These are phyloP conservation scores for Pheosia gnoma DNA, from an alignment of 2,888 invertebrate genomes.

Conservation along the genomic window DNA sequence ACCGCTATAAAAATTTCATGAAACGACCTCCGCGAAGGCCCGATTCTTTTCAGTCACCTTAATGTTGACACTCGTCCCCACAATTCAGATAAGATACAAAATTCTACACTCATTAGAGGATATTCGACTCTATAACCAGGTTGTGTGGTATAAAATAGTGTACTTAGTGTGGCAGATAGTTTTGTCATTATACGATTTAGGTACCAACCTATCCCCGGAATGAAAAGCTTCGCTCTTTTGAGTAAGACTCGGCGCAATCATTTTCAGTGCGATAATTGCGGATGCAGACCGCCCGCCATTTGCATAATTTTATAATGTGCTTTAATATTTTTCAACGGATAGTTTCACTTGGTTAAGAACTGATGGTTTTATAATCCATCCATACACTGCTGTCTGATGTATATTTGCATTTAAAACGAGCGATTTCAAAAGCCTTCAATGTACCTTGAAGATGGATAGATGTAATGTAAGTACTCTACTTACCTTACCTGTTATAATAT, in stretches of 20 bases:
- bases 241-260: conserved; percentile 53
- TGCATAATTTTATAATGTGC: conserved; percentile 46
- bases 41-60: conserved; percentile 57
- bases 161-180: conserved; percentile 20
- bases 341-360: conserved; percentile 17
- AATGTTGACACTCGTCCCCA: conserved; percentile 48
- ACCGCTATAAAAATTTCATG: conserved; percentile 67
- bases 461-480: too few relatives aligned
- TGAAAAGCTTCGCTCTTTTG: conserved; percentile 55
- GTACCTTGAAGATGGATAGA: too few relatives aligned
- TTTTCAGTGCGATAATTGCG: conserved; percentile 59
- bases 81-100: conserved; percentile 43
- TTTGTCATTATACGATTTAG: conserved; percentile 37
- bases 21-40: conserved; percentile 51
- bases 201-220: conserved; percentile 18
- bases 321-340: conserved; percentile 31
- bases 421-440: too few relatives aligned
- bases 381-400: too few relatives aligned
- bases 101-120: conserved; percentile 24
- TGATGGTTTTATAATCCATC: conserved; percentile 10
- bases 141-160: conserved; percentile 37
- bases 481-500: too few relatives aligned
- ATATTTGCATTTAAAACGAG: too few relatives aligned
- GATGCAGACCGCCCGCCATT: conserved; percentile 44
- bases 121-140: conserved; percentile 40